Percentiles rank a stretch among this genome's conserved stretches.
Evolutionary conservation across 2,797 vertebrate genomes (phyloP).

Genomic region (Microcaecilia unicolor): DNA sequence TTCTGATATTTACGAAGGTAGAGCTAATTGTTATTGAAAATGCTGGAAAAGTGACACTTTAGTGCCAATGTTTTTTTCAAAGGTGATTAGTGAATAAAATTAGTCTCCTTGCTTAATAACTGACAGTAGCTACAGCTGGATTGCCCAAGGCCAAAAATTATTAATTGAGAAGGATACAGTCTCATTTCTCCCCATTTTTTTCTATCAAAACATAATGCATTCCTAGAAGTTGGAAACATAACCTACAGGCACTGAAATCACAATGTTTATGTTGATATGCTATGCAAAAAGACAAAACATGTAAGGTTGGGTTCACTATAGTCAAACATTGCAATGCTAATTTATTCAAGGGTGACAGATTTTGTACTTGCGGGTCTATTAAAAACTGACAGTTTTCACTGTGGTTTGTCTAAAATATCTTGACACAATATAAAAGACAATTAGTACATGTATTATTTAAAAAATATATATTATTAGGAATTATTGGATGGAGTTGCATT

Average conservation of each 20-base stretch:
- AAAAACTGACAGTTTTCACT: slow-evolving; percentile 19
- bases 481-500: too few relatives aligned
- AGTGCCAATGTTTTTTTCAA: too few relatives aligned
- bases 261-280: slow-evolving; percentile 36
- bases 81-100: too few relatives aligned
- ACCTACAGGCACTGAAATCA: slow-evolving; percentile 25
- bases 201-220: slow-evolving; percentile 16
- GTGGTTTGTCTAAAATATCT: slow-evolving; percentile 33
- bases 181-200: not conserved
- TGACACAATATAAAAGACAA: slow-evolving; percentile 19
- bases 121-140: slow-evolving; percentile 28
- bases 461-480: slow-evolving; percentile 30
- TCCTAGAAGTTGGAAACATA: slow-evolving; percentile 31
- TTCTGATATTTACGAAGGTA: too few relatives aligned
- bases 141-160: slow-evolving; percentile 34
- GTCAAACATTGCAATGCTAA: slow-evolving; percentile 38
- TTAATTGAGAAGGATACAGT: slow-evolving; percentile 5
- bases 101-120: too few relatives aligned
- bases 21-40: too few relatives aligned
- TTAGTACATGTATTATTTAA: slow-evolving; percentile 28
- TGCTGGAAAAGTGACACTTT: too few relatives aligned
- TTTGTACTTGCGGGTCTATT: slow-evolving; percentile 38
- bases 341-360: slow-evolving; percentile 52
- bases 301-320: slow-evolving; percentile 39
- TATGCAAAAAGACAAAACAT: slow-evolving; percentile 39